Evolutionary conservation across 2,797 vertebrate genomes (phyloP).

Genomic region (Pseudomugil gertrudae): DNA sequence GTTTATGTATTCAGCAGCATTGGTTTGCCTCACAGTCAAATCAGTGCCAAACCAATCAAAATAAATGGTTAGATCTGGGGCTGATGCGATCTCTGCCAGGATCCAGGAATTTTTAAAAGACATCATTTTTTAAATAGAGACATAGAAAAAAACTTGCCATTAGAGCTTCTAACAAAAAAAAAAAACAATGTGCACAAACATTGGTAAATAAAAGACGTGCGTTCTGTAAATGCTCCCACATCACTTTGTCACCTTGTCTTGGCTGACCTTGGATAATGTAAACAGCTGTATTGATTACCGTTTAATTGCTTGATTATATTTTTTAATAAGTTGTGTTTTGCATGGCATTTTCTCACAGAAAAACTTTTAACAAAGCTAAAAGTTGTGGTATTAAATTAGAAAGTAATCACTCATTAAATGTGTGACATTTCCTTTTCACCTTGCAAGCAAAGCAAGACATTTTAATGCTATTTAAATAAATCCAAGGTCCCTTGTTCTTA

Average conservation of each 20-base stretch:
- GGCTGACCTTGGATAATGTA: constrained; percentile 12
- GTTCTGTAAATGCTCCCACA: background rate
- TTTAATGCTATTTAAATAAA: background rate
- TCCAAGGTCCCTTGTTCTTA: background rate
- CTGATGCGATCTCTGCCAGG: no score
- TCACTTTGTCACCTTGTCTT: background rate
- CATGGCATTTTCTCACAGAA: background rate
- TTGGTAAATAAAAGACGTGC: no score
- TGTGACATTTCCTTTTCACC: background rate
- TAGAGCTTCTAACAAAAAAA: no score
- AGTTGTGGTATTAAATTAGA: background rate
- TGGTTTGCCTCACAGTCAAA: no score
- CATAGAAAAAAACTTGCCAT: no score
- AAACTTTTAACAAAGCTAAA: background rate
- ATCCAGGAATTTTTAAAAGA: no score
- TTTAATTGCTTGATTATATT: background rate
- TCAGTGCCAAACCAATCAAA: no score
- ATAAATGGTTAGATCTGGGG: no score
- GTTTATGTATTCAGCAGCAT: no score
- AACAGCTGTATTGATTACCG: background rate
- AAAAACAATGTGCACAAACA: no score
- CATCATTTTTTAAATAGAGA: no score
- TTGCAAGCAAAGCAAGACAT: background rate
- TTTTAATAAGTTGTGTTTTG: background rate
- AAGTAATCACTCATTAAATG: background rate